Evolutionary conservation across 2,113 vertebrate species (phyloP).

Genomic region (Varanus salvator): DNA sequence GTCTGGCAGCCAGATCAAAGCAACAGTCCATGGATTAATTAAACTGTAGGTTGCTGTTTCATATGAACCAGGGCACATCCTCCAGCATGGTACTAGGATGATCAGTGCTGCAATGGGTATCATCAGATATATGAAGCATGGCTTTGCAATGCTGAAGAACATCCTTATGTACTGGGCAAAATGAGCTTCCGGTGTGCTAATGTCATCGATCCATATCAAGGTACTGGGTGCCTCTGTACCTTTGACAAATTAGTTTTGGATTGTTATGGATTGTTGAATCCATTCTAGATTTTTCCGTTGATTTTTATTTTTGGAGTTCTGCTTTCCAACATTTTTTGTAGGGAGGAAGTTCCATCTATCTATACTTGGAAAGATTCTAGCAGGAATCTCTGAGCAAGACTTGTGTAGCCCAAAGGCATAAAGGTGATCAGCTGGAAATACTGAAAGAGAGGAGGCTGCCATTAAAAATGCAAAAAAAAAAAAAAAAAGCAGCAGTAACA

Average conservation of each 20-base stretch:
- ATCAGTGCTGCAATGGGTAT: not conserved
- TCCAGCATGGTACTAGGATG: not conserved
- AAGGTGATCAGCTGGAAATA: not conserved
- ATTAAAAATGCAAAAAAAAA: not conserved
- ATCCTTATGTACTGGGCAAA: not conserved
- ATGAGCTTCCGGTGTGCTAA: not conserved
- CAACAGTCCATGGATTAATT: not conserved
- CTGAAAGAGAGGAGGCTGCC: not conserved
- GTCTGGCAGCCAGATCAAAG: no score
- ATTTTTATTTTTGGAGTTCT: not conserved
- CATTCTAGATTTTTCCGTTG: not conserved
- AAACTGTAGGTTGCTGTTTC: no score
- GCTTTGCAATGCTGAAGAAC: not conserved
- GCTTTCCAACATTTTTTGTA: not conserved
- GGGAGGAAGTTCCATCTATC: not conserved
- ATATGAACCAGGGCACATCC: not conserved
- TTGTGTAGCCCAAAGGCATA: not conserved
- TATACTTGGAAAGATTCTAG: not conserved
- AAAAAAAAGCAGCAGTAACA: not conserved
- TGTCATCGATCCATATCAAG: not conserved
- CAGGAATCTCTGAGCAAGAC: not conserved
- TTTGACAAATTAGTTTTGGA: not conserved
- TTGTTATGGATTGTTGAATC: not conserved
- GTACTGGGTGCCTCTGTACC: not conserved
- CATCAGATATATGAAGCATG: not conserved